phyloP scores from a whole-genome alignment of 2,113 vertebrate genomes.

The Hipposideros armiger region DNA sequence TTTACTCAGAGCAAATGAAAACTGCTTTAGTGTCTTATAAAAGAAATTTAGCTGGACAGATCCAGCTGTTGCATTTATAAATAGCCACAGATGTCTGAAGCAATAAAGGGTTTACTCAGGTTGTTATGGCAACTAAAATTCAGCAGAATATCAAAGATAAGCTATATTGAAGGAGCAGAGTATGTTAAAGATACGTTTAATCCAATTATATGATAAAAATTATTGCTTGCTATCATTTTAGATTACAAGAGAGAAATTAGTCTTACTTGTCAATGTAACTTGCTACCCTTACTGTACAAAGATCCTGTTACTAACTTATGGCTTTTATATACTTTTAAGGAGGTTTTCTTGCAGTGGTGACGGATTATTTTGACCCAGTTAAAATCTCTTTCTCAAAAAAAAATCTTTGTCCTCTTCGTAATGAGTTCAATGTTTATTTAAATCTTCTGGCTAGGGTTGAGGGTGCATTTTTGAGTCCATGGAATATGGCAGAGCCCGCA shows the following conservation, averaged over 20 bases:
- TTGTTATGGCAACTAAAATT: constrained; percentile 90
- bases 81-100: constrained; percentile 89
- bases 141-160: constrained; percentile 86
- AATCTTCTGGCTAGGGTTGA: constrained; percentile 3
- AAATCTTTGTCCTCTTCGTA: neutral
- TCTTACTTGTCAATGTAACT: constrained; percentile 61
- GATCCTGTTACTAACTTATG: constrained; percentile 9
- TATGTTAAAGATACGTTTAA: constrained; percentile 77
- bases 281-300: constrained; percentile 23
- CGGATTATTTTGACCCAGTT: constrained; percentile 43
- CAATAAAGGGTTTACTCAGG: constrained; percentile 86
- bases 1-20: constrained; percentile 81
- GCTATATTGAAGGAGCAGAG: constrained; percentile 64
- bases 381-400: neutral
- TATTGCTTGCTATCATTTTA: constrained; percentile 65
- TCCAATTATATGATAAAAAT: constrained; percentile 60
- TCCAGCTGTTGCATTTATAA: constrained; percentile 91
- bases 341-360: constrained; percentile 25
- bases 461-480: constrained; percentile 16
- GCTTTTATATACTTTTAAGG: constrained; percentile 50
- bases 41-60: constrained; percentile 87
- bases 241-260: constrained; percentile 64
- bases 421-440: constrained; percentile 40
- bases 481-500: neutral
- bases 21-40: constrained; percentile 77